These are phyloP conservation scores for Tetraneura akinire DNA, from an alignment of 1,140 invertebrate genomes.

Conservation along the genomic window DNA sequence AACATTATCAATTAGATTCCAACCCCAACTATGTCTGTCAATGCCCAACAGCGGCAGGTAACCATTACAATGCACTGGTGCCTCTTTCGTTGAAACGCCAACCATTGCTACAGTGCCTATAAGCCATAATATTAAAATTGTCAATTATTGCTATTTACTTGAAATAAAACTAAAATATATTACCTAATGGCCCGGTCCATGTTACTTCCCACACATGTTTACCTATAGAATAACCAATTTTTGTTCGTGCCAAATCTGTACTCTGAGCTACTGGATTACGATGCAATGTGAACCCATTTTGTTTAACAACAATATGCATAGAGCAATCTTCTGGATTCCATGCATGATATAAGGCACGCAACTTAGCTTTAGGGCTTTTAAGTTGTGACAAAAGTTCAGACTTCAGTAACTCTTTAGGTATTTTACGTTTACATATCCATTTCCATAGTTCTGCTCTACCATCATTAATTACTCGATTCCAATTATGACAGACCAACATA, in stretches of 20 bases:
- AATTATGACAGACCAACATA: slow-evolving; percentile 90
- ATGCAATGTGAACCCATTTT: slow-evolving; percentile 96
- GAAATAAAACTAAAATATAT: not conserved
- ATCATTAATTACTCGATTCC: slow-evolving; percentile 87
- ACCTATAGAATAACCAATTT: slow-evolving; percentile 90
- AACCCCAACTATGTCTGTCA: slow-evolving; percentile 97
- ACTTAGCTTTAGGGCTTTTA: slow-evolving; percentile 89
- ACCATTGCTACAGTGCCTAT: slow-evolving; percentile 86
- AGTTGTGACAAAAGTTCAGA: slow-evolving; percentile 89
- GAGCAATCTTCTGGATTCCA: slow-evolving; percentile 98
- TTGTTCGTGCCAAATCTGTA: slow-evolving; percentile 93
- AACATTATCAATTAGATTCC: slow-evolving; percentile 98
- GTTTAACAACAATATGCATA: slow-evolving; percentile 94
- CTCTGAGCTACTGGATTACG: slow-evolving; percentile 97
- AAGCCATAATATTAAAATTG: not conserved
- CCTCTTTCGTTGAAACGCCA: slow-evolving; percentile 93
- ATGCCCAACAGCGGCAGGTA: slow-evolving; percentile 93
- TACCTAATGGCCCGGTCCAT: slow-evolving; percentile 93
- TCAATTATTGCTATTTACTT: not conserved
- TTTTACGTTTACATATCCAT: slow-evolving; percentile 81
- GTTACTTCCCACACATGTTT: slow-evolving; percentile 98
- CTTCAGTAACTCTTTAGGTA: slow-evolving; percentile 88
- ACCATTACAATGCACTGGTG: slow-evolving; percentile 85
- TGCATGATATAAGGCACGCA: slow-evolving; percentile 90
- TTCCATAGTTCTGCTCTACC: slow-evolving; percentile 97